These are phyloP conservation scores for Parnassius orleans DNA, from an alignment of 2,888 invertebrate genomes.

Conservation along the genomic window DNA sequence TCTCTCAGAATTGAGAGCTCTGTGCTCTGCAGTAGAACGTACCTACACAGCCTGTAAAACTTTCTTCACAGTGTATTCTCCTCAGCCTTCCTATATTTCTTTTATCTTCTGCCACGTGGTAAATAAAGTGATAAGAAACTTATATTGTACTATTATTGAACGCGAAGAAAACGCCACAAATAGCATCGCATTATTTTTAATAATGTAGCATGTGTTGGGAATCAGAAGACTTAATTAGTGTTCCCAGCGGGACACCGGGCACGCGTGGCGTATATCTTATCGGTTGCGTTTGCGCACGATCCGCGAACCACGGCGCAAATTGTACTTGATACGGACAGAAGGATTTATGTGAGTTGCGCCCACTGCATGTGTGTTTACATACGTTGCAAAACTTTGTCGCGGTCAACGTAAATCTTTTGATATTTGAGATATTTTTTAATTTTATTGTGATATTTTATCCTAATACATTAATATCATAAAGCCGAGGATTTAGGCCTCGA, in stretches of 20 bases:
- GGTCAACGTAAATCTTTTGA: neutral
- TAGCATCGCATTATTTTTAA: conserved; percentile 51
- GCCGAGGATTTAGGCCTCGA: too few species aligned
- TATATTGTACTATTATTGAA: conserved; percentile 2
- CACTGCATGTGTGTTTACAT: conserved; percentile 15
- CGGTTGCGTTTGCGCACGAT: conserved; percentile 48
- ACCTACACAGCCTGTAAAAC: too few species aligned
- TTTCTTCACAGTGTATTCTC: too few species aligned
- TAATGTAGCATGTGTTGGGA: conserved; percentile 55
- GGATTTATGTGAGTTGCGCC: conserved; percentile 39
- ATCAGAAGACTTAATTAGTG: conserved; percentile 78
- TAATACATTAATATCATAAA: too few species aligned
- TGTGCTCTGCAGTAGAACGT: too few species aligned
- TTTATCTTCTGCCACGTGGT: too few species aligned
- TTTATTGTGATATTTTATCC: too few species aligned
- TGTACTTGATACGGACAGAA: conserved; percentile 37
- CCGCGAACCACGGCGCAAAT: conserved; percentile 46
- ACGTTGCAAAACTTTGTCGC: conserved; percentile 14
- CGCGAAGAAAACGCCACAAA: conserved; percentile 29
- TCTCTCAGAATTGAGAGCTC: too few species aligned
- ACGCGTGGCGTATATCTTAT: conserved; percentile 68
- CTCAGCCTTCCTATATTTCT: too few species aligned
- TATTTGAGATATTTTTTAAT: neutral
- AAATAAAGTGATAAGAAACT: neutral
- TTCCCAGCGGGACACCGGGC: conserved; percentile 67